Base-by-base conservation (phyloP, 2,888 invertebrate genomes). In the Lochmaea crataegi region DNA sequence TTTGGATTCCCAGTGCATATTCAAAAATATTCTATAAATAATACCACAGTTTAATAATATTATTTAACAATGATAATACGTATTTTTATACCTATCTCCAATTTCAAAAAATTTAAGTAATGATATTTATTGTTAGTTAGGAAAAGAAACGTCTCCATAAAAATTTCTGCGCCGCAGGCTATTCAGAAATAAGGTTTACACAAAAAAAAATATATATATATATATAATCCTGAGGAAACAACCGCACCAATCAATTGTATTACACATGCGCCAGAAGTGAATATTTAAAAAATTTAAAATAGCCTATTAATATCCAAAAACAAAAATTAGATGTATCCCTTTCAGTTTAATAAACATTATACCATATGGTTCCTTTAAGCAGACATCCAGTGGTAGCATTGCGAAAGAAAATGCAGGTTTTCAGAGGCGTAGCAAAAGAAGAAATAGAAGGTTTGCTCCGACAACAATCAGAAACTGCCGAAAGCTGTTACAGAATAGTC, bases 211-310 rank as follows among this genome's bases (percentile, higher is more conserved):
- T 11, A 12, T 45, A 12, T 14, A 3, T 11, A 12, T 12, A 45
- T 45, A 12, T 45, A 45, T 14, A 45, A 45, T 18, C 53, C 2
- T 16, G 1, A n/a, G 2, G 14, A n/a, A 18, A 26, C 12, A 22
- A 32, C 63, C 38, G 63, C 63, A 63, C 45, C 64, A 64, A 64
- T 64, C 64, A 64, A 64, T 64, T 64, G 16, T 18, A 42, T 64
- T 48, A 6, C 64, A 45, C 64, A 45, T 64, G 64, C 64, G 64
- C 64, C 18, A 42, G 2, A 64, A 11, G 18, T 18, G n/a, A 26
- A 26, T 58, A 58, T 58, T 58, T 38, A 32, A 58, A 58, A 58
- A 58, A 45, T 14, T 26, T 26, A 2, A 32, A 58, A 22, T 56
- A 22, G n/a, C 26, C 2, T 26, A 26, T 11, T 14, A 1, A 38